Conservation (phyloP, 1,140 invertebrate species). For the Zaprionus nigranus region DNA sequence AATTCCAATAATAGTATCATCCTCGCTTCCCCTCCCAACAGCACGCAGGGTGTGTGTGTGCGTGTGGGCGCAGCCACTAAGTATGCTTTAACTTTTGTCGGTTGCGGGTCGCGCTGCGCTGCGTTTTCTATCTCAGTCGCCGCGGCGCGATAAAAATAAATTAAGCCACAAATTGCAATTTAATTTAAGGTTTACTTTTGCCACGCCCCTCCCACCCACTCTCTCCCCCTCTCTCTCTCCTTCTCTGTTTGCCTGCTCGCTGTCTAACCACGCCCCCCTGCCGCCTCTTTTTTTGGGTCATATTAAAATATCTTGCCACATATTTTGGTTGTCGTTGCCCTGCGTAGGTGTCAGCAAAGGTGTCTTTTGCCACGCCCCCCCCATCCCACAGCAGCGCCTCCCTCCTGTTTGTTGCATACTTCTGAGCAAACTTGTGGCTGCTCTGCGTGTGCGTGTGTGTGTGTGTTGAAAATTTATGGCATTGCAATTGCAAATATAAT, state of each 20-base stretch:
- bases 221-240: neutral
- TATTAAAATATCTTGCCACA: constrained; percentile 83
- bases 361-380: neutral
- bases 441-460: constrained; percentile 12
- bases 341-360: constrained; percentile 50
- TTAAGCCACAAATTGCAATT: constrained; percentile 84
- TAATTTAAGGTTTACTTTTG: constrained; percentile 82
- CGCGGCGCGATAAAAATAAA: constrained; percentile 77
- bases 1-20: constrained; percentile 78
- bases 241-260: neutral
- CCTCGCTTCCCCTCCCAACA: neutral
- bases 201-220: neutral
- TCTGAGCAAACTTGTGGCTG: constrained; percentile 35
- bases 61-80: constrained; percentile 58
- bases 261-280: constrained; percentile 9
- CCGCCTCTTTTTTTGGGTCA: constrained; percentile 50
- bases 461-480: constrained; percentile 69
- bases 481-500: constrained; percentile 83
- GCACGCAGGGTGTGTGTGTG: constrained; percentile 28
- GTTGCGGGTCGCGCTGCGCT: constrained; percentile 19
- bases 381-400: neutral
- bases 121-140: constrained; percentile 28
- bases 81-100: constrained; percentile 55
- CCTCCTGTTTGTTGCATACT: constrained; percentile 36
- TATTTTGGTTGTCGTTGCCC: constrained; percentile 56